Base-by-base conservation (phyloP, 2,797 vertebrate genomes). In the Intellagama lesueurii region DNA sequence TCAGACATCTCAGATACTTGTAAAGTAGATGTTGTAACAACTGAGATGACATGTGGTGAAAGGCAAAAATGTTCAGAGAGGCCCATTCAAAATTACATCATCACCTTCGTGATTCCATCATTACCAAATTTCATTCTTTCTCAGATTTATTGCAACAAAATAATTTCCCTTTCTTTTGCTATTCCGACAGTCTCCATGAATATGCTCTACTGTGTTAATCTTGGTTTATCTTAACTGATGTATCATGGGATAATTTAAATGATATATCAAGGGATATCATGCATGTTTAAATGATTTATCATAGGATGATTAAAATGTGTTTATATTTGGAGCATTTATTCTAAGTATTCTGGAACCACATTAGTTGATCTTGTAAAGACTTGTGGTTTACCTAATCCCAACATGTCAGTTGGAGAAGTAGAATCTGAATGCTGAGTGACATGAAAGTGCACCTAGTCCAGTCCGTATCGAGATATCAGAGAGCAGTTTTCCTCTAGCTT, bases 1-100 rank as follows among this genome's bases (percentile, higher is more conserved):
- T 94, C 94, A 95, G 92, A 95, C 66, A 92, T 93, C 87, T 92
- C 93, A 91, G 79, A 66, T 78, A 91, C 81, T 94, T 91, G 93
- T 88, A 90, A 91, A 91, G 0, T 86, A 84, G 88, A 80, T 75
- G 92, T 86, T 92, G 85, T 91, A 88, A 86, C 90, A 90, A 92
- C 0, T 5, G 0, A 83, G 90, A 89, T 26, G 9, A 22, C 22
- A 0, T 81, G 87, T 88, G 86, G 88, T 94, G 93, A 95, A 94
- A 92, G 90, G 93, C 93, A 92, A 91, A 52, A 1, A 92, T 92
- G 92, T 91, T 89, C 90, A 90, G 16, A 64, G 89, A 83, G 80
- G 87, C 90, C 30, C 87, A 5, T 77, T 91, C 52, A 0, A 8
- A 35, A 81, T 91, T 64, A 90, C 88, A 73, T 64, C 93, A 90